Conservation (phyloP, 1,140 invertebrate genomes). For the Microplitis demolitor region DNA sequence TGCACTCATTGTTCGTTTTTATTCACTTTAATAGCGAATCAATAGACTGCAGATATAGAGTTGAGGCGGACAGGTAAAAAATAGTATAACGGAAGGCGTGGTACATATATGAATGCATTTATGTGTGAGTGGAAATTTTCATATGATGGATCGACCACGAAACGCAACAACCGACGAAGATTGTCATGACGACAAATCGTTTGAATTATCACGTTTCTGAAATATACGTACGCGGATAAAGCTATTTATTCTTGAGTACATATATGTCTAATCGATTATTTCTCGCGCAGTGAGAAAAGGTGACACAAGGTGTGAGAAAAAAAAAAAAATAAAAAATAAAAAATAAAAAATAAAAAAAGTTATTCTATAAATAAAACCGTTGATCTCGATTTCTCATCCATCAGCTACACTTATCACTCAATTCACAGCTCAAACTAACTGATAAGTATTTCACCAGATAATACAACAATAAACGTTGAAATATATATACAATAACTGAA, state of each 20-base stretch:
- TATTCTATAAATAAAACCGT: no score
- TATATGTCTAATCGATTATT: no score
- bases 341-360: no score
- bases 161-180: slow-evolving; percentile 5
- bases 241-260: background rate
- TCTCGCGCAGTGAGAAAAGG: no score
- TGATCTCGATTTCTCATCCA: no score
- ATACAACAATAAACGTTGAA: background rate
- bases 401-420: no score
- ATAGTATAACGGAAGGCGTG: background rate
- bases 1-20: background rate
- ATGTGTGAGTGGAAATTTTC: background rate
- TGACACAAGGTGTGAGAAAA: no score
- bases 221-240: background rate
- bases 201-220: slow-evolving; percentile 12
- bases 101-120: background rate
- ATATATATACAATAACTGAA: background rate
- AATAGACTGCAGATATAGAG: slow-evolving; percentile 8
- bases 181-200: slow-evolving; percentile 16
- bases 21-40: background rate
- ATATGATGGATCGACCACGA: slow-evolving; percentile 7
- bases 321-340: no score
- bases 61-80: slow-evolving; percentile 7
- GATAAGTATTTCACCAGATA: background rate
- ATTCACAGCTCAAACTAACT: no score